Percentiles rank a stretch among this genome's conserved stretches.
Conservation (phyloP, 2,113 vertebrate genomes). For the Ctenodactylus gundi region DNA sequence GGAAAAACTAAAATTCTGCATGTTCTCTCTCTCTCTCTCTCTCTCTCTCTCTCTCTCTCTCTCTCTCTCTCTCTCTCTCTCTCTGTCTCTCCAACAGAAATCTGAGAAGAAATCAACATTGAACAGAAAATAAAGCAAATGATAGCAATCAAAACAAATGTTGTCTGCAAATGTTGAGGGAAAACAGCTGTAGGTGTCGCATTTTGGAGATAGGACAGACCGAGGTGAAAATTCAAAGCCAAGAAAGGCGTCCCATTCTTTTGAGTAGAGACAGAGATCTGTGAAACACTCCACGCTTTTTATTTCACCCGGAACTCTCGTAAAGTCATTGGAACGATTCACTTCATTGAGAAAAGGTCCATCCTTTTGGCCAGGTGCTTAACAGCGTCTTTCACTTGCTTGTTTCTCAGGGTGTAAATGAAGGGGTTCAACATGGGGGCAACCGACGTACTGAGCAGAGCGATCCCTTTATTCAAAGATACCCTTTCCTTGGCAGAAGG, state of each 20-base stretch:
- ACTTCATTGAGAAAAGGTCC: slow-evolving; percentile 8
- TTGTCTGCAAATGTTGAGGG: neutral
- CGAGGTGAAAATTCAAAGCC: neutral
- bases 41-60: too few species aligned
- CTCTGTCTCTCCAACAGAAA: neutral
- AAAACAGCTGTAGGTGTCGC: neutral
- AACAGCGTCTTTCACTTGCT: slow-evolving; percentile 64
- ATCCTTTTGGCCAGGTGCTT: slow-evolving; percentile 36
- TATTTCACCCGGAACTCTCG: neutral
- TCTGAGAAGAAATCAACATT: neutral
- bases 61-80: too few species aligned
- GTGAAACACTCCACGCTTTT: neutral
- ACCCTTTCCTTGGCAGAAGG: slow-evolving; percentile 59
- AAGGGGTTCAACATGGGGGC: slow-evolving; percentile 71
- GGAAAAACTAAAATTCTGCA: neutral
- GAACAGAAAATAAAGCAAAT: neutral
- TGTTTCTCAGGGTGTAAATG: slow-evolving; percentile 71
- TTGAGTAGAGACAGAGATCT: neutral
- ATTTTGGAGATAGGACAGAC: neutral
- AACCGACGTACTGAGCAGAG: slow-evolving; percentile 64
- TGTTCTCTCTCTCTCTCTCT: too few species aligned
- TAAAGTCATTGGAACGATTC: neutral
- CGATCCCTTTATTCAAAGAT: slow-evolving; percentile 65
- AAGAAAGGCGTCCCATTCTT: neutral
- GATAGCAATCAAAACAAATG: neutral